A percentile compares a stretch with the other conserved stretches of the same genome.
These are phyloP conservation scores for Brachionus sp. DNA, from an alignment of 1,140 invertebrate genomes.

Conservation along the genomic window DNA sequence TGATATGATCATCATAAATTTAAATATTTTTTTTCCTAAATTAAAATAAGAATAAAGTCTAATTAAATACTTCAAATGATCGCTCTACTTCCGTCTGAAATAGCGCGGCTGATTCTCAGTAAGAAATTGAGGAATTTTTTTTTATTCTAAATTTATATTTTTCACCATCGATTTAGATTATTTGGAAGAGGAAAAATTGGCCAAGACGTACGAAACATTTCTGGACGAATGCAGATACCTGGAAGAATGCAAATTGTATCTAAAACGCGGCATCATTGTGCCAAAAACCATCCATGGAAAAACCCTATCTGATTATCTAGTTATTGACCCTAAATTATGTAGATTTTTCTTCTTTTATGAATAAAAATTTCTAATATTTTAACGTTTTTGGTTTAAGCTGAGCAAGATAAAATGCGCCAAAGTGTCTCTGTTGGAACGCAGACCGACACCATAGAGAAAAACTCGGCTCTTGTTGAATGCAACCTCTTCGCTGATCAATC, in stretches of 20 bases:
- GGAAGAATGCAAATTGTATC: slow-evolving; percentile 40
- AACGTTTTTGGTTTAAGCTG: not conserved
- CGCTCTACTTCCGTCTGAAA: slow-evolving; percentile 24
- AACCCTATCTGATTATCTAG: slow-evolving; percentile 12
- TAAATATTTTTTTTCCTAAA: not conserved
- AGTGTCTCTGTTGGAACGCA: not conserved
- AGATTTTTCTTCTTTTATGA: too few relatives aligned
- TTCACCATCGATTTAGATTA: not conserved
- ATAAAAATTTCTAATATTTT: not conserved
- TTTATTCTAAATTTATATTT: not conserved
- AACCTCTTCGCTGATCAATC: not conserved
- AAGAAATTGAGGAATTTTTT: not conserved
- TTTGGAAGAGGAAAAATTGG: slow-evolving; percentile 36
- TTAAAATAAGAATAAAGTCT: not conserved
- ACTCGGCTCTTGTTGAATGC: not conserved
- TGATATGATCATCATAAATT: not conserved
- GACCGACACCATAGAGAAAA: not conserved
- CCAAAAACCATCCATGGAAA: slow-evolving; percentile 39
- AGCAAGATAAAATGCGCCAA: not conserved
- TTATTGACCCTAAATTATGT: not conserved
- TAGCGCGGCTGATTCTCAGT: slow-evolving; percentile 2
- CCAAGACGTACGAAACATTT: slow-evolving; percentile 18
- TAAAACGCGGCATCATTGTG: slow-evolving; percentile 17
- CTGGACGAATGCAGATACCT: slow-evolving; percentile 32
- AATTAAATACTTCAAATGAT: slow-evolving; percentile 12